A percentile compares a stretch with the other conserved stretches of the same genome.
phyloP scores from a whole-genome alignment of 2,113 vertebrate genomes.

The Passerina amoena region DNA sequence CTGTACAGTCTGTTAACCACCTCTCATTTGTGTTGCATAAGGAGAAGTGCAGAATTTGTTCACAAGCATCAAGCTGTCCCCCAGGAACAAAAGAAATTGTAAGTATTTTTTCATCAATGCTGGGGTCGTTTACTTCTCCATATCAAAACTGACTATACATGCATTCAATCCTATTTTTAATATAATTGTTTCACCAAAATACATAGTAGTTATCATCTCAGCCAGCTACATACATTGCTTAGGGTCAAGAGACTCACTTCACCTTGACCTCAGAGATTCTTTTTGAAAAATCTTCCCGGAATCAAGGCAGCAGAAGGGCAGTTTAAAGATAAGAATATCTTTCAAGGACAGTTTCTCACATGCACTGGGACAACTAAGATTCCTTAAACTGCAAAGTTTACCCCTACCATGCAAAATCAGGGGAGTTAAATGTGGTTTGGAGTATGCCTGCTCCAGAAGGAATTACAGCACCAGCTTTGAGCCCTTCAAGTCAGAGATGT shows the following conservation, averaged over 20 bases:
- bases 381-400: neutral
- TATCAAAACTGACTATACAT: neutral
- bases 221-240: neutral
- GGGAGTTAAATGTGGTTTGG: neutral
- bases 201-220: neutral
- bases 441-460: neutral
- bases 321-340: neutral
- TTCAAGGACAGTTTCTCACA: neutral
- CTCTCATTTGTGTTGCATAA: conserved; percentile 43
- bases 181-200: neutral
- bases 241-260: neutral
- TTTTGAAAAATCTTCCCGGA: neutral
- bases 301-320: neutral
- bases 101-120: conserved; percentile 49
- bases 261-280: neutral
- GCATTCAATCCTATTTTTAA: neutral
- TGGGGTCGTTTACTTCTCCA: neutral
- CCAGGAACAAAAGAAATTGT: conserved; percentile 68
- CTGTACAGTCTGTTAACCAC: neutral
- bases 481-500: neutral
- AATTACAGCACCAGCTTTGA: neutral
- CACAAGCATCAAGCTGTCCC: conserved; percentile 67
- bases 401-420: neutral
- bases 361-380: neutral
- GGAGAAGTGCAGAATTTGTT: conserved; percentile 74